Conservation (phyloP, 2,113 vertebrate species). For the Eupsittula cactorum region DNA sequence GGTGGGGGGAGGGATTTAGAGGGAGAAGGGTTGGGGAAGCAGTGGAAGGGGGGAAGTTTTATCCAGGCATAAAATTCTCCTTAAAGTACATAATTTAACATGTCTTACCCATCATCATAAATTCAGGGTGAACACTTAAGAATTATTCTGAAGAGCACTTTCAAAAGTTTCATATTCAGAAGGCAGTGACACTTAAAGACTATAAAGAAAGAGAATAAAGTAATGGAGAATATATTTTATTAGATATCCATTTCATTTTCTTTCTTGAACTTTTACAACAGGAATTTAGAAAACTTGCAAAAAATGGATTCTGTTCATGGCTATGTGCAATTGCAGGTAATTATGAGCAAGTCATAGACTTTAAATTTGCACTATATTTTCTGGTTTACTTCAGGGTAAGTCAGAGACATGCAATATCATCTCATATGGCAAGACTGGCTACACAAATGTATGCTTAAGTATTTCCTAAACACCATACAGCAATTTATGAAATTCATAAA, state of each 20-base stretch:
- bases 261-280: not conserved
- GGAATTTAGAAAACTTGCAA: not conserved
- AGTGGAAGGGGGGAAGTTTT: not conserved
- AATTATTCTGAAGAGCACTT: not conserved
- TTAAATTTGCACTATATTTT: slow-evolving; percentile 19
- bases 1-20: too few species aligned
- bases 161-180: not conserved
- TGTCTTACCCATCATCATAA: not conserved
- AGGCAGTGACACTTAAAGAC: not conserved
- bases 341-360: not conserved
- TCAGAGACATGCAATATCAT: not conserved
- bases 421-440: not conserved
- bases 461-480: not conserved
- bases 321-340: not conserved
- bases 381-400: not conserved
- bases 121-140: not conserved
- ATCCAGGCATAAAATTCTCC: not conserved
- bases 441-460: not conserved
- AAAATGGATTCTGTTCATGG: not conserved
- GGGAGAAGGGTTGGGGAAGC: not conserved
- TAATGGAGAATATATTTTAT: not conserved
- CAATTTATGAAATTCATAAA: not conserved
- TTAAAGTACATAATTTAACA: not conserved
- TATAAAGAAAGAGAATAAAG: not conserved
- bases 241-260: not conserved